Evolutionary conservation across 2,797 vertebrate species (phyloP), one percentile per base, ranked within the genome.

Genomic region (Limnodromus scolopaceus): DNA sequence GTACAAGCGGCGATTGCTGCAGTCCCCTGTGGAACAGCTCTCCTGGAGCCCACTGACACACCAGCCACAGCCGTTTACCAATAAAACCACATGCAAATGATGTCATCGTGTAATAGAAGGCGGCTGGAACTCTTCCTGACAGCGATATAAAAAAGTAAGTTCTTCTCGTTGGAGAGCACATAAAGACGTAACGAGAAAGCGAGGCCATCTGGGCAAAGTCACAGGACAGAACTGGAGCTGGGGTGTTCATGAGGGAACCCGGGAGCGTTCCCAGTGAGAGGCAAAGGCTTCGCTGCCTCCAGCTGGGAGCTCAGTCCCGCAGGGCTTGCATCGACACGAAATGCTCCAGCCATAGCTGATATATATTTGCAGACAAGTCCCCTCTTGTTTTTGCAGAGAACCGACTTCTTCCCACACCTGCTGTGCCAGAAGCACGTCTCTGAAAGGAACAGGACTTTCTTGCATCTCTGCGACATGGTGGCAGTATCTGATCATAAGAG

Each of bases 261-360:
- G 16, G 0, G 3, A 15, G 53, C 2, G 1, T 20, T 8, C 38
- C 10, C 39, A 9, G 45, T 5, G 24, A 48, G 32, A 22, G 49
- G 58, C 36, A 32, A 32, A 22, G 22, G 58, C 66, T 41, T 51
- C 22, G 43, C 66, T 36, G 58, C 36, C 11, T 39, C 34, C 54
- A 45, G 38, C 38, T 10, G 39, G 53, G 34, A 54, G 39, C 45
- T 0, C 34, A 30, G 46, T 13, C 13, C 38, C 9, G 39, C 60
- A 20, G 77, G 54, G 53, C 77, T 19, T 4, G 0, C 20, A 23
- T 10, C 1, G 5, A 25, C 53, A 22, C 46, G 41, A 17, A 57
- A 36, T 25, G 25, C 34, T 41, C 46, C 63, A 41, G 61, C 55
- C 48, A 12, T 18, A 20, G 39, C 53, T 15, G 24, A 53, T 17